Evolutionary conservation across 1,140 invertebrate species (phyloP), one percentile per base, ranked within the genome.

Genomic region (Cephus cinctus): DNA sequence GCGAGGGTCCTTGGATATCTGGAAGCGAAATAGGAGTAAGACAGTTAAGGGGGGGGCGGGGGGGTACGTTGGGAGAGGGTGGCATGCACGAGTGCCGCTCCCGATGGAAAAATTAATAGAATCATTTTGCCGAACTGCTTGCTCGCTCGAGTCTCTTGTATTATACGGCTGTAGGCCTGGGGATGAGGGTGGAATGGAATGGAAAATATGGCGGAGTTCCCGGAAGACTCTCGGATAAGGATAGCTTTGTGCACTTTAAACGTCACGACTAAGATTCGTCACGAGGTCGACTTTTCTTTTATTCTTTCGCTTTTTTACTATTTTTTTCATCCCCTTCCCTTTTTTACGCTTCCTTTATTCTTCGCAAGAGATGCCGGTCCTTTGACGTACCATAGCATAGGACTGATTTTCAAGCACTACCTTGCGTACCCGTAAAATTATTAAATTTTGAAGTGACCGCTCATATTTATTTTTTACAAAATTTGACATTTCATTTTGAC

Each of bases 61-160:
- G 25, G 25, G n/a, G 6, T n/a, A 5, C n/a, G 11, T 5, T 15
- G 11, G 14, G 34, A 9, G 15, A 63, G 65, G 71, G 70, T 52
- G 62, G 53, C 57, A 75, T 72, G 73, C 73, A 74, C 73, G 72
- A 74, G 66, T 73, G 69, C 56, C 60, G 56, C 49, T 67, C 54
- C 47, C 65, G 63, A 75, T 73, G 69, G 67, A 73, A 73, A 74
- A 76, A 75, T 74, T 76, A 76, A 74, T 76, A 73, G 70, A 73
- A 76, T 72, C 69, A 71, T 74, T 74, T 72, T 66, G 50, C 51
- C 55, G 49, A 71, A 60, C 55, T 61, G 57, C 57, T 68, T 52
- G 21, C 27, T 51, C 52, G 20, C 30, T 47, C 39, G 31, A 20
- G 42, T 5, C 6, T 16, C n/a, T 8, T 30, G 35, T 47, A 53